Base-by-base conservation (phyloP, 2,797 vertebrate genomes). In the Glossophaga mutica region DNA sequence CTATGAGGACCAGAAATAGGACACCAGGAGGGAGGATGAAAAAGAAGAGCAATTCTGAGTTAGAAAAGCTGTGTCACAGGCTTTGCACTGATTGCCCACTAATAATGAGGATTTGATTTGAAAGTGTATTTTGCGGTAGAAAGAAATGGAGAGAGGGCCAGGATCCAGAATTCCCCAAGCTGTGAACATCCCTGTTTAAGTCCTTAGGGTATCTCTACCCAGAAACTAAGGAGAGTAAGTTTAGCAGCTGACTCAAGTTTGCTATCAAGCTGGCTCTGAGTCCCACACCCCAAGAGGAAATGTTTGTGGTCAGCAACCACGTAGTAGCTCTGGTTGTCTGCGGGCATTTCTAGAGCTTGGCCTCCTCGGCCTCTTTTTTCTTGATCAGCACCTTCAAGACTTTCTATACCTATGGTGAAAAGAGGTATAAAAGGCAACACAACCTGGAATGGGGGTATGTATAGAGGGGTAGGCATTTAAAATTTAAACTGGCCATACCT, bases 121-220 rank as follows among this genome's bases (percentile, higher is more conserved):
- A 57, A 42, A 85, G 85, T 39, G 6, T 52, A 15, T 88, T 92
- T 82, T 89, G n/a, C 67, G 3, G 29, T 78, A 44, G 39, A 90
- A 91, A 59, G 32, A 89, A 93, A 57, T 44, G 37, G 46, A 93
- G 70, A 57, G 3, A 42, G n/a, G 37, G 52, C 29, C 11, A 68
- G 24, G 24, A 86, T 57, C 42, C 57, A 68, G 37, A 91, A 55
- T 16, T 90, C n/a, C 29, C 26, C 14, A 57, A 71, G 52, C 68
- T 81, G 18, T 57, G 55, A 92, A 46, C 3, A 62, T 2, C 4
- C 0, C 1, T 3, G 46, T 74, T 57, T 48, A 85, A 65, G 22
- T 42, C 59, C 50, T 29, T 46, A 71, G 26, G 55, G 1, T 34
- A 11, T 70, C 74, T 67, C 9, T 16, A 7, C 21, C 16, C 29